A percentile compares a stretch with the other conserved stretches of the same genome.
Evolutionary conservation across 2,113 vertebrate genomes (phyloP).

Genomic region (Taurulus bubalis): DNA sequence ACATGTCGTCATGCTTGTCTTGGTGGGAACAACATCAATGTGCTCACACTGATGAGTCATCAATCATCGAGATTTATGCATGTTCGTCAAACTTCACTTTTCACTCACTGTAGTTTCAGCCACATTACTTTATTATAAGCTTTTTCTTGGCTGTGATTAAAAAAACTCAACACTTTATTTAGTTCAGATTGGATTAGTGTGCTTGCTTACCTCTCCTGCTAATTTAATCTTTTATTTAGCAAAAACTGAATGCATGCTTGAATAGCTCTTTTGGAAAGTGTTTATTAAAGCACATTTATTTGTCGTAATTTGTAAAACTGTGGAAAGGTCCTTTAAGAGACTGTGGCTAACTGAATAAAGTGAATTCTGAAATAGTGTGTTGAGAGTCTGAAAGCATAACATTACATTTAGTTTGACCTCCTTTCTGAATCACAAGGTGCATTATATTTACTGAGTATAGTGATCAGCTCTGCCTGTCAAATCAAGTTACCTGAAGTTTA

Average conservation of each 20-base stretch:
- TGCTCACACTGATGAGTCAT: background rate
- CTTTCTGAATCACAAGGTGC: background rate
- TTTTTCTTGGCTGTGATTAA: background rate
- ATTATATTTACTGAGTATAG: background rate
- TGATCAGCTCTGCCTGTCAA: background rate
- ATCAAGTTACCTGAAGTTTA: background rate
- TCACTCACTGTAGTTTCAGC: background rate
- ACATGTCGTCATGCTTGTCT: background rate
- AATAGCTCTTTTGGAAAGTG: background rate
- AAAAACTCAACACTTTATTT: background rate
- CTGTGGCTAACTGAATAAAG: background rate
- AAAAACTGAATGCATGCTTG: background rate
- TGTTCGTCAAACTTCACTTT: slow-evolving; percentile 17
- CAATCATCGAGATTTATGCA: background rate
- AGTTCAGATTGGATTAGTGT: background rate
- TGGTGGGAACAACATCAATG: background rate
- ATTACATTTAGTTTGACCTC: background rate
- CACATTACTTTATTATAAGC: accelerated
- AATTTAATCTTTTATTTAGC: background rate
- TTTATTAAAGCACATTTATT: background rate
- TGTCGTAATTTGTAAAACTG: background rate
- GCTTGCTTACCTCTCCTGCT: background rate
- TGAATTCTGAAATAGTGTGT: background rate
- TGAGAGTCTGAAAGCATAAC: background rate
- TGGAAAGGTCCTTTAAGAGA: background rate